Percentiles rank a stretch among this genome's conserved stretches.
Evolutionary conservation across 2,888 invertebrate genomes (phyloP).

Genomic region (Tipula confusa): DNA sequence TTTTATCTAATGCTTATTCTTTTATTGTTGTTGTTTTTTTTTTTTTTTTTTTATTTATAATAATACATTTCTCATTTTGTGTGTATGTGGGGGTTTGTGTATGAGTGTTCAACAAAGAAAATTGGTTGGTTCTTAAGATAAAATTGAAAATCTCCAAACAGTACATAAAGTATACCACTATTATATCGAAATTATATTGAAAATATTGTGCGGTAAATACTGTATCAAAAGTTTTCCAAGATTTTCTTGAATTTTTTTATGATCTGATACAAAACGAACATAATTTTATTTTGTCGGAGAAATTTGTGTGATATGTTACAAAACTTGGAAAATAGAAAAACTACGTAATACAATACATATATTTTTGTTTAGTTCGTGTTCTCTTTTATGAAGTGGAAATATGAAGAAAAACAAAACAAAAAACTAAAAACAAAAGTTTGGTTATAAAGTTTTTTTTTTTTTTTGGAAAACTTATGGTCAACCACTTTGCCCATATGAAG

Average conservation of each 20-base stretch:
- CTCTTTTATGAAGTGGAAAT: constrained; percentile 9
- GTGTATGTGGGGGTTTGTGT: not conserved
- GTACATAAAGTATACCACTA: not conserved
- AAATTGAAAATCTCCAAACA: constrained; percentile 25
- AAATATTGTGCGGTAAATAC: not conserved
- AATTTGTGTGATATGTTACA: constrained; percentile 3
- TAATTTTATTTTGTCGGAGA: constrained; percentile 16
- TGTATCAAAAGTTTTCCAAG: not conserved
- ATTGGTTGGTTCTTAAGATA: constrained; percentile 20
- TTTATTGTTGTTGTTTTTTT: not conserved
- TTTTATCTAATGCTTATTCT: constrained; percentile 25
- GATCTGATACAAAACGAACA: constrained; percentile 16
- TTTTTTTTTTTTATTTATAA: not conserved
- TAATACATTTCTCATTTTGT: not conserved
- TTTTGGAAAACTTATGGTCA: constrained; percentile 20
- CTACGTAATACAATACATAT: too few relatives aligned
- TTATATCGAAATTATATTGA: not conserved
- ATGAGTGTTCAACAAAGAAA: constrained; percentile 25
- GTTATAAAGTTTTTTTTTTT: too few relatives aligned
- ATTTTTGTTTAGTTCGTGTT: not conserved
- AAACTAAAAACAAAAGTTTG: not conserved
- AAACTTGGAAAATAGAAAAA: not conserved
- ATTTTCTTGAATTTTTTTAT: not conserved
- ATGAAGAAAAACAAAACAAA: not conserved
- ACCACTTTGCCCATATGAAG: not conserved